Evolutionary conservation across 1,140 invertebrate genomes (phyloP), one percentile per base, ranked within the genome.

Genomic region (Ptiloglossa arizonensis): DNA sequence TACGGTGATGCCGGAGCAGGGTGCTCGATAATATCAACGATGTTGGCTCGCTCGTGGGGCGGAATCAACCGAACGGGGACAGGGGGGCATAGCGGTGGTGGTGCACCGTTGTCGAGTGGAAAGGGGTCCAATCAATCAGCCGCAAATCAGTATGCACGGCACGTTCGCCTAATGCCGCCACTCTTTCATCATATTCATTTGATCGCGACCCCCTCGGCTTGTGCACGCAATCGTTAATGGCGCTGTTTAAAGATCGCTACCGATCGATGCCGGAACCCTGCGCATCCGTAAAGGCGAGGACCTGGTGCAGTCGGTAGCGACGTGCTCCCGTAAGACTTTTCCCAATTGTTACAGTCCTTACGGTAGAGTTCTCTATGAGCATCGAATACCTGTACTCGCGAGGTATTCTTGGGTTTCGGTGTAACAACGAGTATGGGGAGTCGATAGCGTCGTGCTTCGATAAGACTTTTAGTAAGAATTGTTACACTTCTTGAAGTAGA

Each of bases 101-200:
- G 78, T 66, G 82, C 86, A 79, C 72, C 80, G 75, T 86, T 86
- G 82, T 85, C 82, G 82, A 83, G 80, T 89, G 87, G 80, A 89
- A 91, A 91, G 90, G 91, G 91, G 86, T 90, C 89, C 91, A 91
- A 93, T 93, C 92, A 93, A 92, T 93, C 91, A 92, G 91, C 91
- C 90, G 85, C 88, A 92, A 93, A 92, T 93, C 92, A 92, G 92
- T 92, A 93, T 93, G 91, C 91, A 92, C 88, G 87, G 89, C 92
- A 93, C 92, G 92, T 93, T 88, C 89, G 86, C 86, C 89, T 93
- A 93, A 93, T 93, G 90, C 91, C 86, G 85, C 89, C 89, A 92
- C 91, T 92, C 92, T 93, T 93, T 92, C 91, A 92, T 93, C 91
- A 91, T 92, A 92, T 92, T 92, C 92, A 92, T 93, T 91, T 89